Base-by-base conservation (phyloP, 2,113 vertebrate genomes). In the Oceanites oceanicus region DNA sequence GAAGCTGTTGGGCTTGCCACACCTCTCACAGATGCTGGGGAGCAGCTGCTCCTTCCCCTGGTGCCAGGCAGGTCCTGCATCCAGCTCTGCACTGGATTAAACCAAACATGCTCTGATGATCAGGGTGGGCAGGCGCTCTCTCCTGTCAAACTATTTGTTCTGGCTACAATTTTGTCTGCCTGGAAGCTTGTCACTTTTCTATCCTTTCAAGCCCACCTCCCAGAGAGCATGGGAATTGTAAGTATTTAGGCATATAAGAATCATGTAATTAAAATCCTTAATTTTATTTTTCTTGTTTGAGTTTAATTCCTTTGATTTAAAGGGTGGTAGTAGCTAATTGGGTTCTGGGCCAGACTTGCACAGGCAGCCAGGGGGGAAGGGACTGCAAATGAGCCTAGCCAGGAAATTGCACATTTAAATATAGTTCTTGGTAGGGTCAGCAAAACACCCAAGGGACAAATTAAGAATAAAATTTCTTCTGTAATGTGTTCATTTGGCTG, bases 341-440 rank as follows among this genome's bases (percentile, higher is more conserved):
- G 90, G 88, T 97, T 96, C 77, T 72, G 84, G 83, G 70, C 73
- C 86, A 89, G 91, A 32, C 49, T 85, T 34, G 53, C 80, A 56
- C 6, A 62, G 84, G 80, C 86, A 90, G 87, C 86, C 0, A 0
- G 34, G 59, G 70, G 78, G 86, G 70, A 82, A 75, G 86, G 93
- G 92, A 93, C 87, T 86, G 65, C 63, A 95, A 94, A 90, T 77
- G 72, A 86, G 79, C 93, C 90, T 86, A 83, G 94, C 65, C 91
- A 95, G 96, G 96, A 97, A 97, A 96, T 94, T 92, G 89, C 80
- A 85, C 73, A 45, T 97, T 94, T 92, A 97, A 97, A 95, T 97
- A 82, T 89, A 96, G 95, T 81, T 92, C 91, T 94, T 25, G 32
- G 80, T 94, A 85, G 91, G 95, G 96, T 96, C 90, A 96, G 77